Base-by-base conservation (phyloP, 1,140 invertebrate species). In the Euura saliciscinereae region DNA sequence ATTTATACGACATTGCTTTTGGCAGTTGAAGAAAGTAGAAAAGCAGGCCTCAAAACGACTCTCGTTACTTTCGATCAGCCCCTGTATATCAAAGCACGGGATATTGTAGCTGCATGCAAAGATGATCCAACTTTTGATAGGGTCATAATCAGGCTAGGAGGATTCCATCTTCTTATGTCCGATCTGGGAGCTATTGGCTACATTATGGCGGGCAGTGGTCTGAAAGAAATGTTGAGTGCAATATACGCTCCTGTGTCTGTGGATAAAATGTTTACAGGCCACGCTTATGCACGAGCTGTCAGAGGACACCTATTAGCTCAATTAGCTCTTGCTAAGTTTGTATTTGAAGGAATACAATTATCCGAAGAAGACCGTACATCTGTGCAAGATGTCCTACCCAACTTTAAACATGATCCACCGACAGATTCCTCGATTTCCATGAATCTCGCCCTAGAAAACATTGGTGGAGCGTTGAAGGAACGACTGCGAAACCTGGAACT, bases 211-310 rank as follows among this genome's bases (percentile, higher is more conserved):
- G 11, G 46, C 28, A 28, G 28, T 28, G 28, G 28, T 28, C 28
- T 28, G 28, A 28, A 28, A 28, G 28, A 28, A 28, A 1, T 78
- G 64, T 74, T 72, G 6, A 51, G 10, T 45, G 72, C 42, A 6
- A 73, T 81, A 43, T 82, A 78, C 76, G 79, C 77, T 6, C 5
- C 71, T 66, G 77, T 77, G 64, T 74, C 79, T 44, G 77, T 83
- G 44, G 71, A 71, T 28, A 79, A 85, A 73, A 85, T 85, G 78
- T 46, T 88, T 66, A 70, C 69, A 65, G 79, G 83, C 44, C 78
- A 87, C 74, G 77, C 84, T 65, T 83, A 84, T 72, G 72, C 79
- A 65, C 75, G 86, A 79, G 81, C 82, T 43, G 71, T 87, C 7
- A 65, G 85, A 74, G 86, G 72, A 51, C 86, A 88, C 80, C 76